Conservation (phyloP, 2,113 vertebrate species). For the Pollimyrus isidori region DNA sequence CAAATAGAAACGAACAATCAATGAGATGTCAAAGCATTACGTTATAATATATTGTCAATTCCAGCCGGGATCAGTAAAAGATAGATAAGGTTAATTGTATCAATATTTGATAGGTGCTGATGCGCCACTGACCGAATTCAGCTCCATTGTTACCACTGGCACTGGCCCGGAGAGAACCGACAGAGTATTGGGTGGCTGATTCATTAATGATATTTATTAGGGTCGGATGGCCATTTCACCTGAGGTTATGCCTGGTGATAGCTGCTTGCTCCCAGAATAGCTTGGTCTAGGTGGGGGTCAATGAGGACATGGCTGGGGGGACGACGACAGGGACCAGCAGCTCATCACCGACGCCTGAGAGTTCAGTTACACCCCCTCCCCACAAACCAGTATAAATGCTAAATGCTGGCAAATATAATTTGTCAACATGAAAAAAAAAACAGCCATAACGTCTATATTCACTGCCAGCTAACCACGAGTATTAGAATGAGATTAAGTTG, state of each 20-base stretch:
- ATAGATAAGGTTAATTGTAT: slow-evolving; percentile 2
- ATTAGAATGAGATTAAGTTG: background rate
- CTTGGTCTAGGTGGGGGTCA: background rate
- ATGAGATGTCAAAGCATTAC: background rate
- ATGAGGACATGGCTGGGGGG: background rate
- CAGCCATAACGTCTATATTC: background rate
- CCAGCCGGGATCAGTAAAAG: background rate
- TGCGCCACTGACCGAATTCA: background rate
- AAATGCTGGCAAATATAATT: background rate
- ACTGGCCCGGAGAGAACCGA: background rate
- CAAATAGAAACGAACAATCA: background rate
- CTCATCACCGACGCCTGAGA: background rate
- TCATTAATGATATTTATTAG: slow-evolving; percentile 49
- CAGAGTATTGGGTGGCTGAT: slow-evolving; percentile 39
- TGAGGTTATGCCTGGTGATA: slow-evolving; percentile 43
- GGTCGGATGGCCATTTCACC: slow-evolving; percentile 20
- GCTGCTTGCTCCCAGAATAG: background rate
- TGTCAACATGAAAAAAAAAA: background rate
- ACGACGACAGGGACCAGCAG: background rate
- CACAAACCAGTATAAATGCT: background rate
- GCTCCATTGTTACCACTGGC: background rate
- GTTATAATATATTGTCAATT: background rate
- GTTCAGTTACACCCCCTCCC: background rate
- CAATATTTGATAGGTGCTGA: background rate
- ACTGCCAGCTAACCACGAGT: background rate